A percentile compares a stretch with the other conserved stretches of the same genome.
Conservation (phyloP, 2,888 invertebrate species). For the Eumerus sabulonum region DNA sequence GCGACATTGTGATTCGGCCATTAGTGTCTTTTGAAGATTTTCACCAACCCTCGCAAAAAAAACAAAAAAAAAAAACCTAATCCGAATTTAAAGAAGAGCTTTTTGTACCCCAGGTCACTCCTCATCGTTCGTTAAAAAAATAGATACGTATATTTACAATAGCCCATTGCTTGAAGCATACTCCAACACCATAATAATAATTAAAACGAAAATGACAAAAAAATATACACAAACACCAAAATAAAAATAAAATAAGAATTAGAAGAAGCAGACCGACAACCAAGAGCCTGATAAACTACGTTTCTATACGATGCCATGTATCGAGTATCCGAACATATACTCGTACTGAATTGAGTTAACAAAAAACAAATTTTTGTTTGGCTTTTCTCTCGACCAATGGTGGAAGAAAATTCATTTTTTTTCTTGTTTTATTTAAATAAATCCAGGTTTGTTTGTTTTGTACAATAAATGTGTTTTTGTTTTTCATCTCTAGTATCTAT, state of each 20-base stretch:
- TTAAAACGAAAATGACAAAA: background rate
- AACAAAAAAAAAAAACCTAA: too few relatives aligned
- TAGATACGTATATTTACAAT: conserved; percentile 1
- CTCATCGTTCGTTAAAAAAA: too few relatives aligned
- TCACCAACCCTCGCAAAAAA: too few relatives aligned
- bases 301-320: too few relatives aligned
- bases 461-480: conserved; percentile 51
- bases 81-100: too few relatives aligned
- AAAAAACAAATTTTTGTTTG: conserved; percentile 41
- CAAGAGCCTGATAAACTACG: background rate
- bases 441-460: conserved; percentile 62
- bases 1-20: too few relatives aligned
- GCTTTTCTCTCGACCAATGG: conserved; percentile 42
- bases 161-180: conserved; percentile 1
- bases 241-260: conserved; percentile 27
- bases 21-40: too few relatives aligned
- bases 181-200: conserved; percentile 47
- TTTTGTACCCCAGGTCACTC: too few relatives aligned
- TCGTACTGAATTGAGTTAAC: conserved; percentile 2
- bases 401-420: conserved; percentile 50
- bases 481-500: conserved; percentile 19
- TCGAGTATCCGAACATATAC: too few relatives aligned
- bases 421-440: conserved; percentile 50
- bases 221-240: conserved; percentile 31
- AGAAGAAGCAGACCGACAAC: conserved; percentile 54